These are phyloP conservation scores for Petaurus breviceps DNA, from an alignment of 2,113 vertebrate genomes.

Conservation along the genomic window DNA sequence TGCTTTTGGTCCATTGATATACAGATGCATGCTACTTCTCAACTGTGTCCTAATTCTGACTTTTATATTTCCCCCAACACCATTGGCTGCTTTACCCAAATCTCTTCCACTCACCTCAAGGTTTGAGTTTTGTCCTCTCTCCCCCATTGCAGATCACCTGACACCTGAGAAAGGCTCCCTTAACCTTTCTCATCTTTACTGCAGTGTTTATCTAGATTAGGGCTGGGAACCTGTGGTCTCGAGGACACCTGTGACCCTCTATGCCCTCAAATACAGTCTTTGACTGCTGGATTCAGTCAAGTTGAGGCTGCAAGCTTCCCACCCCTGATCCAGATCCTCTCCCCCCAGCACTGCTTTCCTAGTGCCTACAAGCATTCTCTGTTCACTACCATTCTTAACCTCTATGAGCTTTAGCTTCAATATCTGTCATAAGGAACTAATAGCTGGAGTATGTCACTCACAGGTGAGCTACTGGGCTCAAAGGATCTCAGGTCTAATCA, in stretches of 20 bases:
- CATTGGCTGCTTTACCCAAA: background rate
- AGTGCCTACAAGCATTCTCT: background rate
- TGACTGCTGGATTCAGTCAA: too few relatives aligned
- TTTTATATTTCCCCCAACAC: background rate
- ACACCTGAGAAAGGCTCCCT: background rate
- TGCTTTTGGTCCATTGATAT: conserved; percentile 4
- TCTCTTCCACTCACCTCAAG: background rate
- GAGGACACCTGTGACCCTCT: too few relatives aligned
- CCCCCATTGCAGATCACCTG: background rate
- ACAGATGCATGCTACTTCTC: background rate
- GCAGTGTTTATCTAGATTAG: background rate
- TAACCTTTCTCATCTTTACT: background rate
- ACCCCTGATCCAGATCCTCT: background rate
- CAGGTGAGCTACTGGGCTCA: background rate
- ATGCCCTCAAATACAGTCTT: too few relatives aligned
- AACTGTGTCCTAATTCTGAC: background rate
- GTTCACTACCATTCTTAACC: background rate
- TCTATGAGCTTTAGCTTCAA: background rate
- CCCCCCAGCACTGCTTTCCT: background rate
- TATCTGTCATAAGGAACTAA: background rate
- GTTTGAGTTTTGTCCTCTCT: background rate
- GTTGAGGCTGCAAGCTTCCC: too few relatives aligned
- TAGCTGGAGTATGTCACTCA: background rate
- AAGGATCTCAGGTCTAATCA: background rate
- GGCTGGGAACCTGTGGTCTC: too few relatives aligned